Evolutionary conservation across 2,113 vertebrate genomes (phyloP).

Genomic region (Pseudonaja textilis): DNA sequence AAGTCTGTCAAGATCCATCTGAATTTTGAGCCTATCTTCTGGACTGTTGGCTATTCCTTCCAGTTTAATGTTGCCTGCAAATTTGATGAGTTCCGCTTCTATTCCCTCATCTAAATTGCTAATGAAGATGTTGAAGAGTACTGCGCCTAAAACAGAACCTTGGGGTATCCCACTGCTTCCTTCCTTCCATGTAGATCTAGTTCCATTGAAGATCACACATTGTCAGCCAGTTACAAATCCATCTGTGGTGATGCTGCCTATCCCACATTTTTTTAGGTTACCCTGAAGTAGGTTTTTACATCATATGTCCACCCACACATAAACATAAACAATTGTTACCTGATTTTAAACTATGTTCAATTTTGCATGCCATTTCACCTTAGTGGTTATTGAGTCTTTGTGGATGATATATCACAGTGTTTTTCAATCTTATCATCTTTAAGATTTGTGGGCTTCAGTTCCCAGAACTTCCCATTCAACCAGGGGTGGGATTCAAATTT

Average conservation of each 20-base stretch:
- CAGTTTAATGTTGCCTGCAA: not conserved
- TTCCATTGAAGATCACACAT: not conserved
- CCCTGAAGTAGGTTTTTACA: not conserved
- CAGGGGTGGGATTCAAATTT: no score
- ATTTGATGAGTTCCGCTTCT: no score
- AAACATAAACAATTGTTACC: not conserved
- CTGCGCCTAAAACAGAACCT: not conserved
- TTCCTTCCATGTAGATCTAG: not conserved
- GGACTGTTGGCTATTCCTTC: not conserved
- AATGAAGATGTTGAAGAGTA: not conserved
- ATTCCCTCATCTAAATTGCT: not conserved
- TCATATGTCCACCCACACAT: not conserved
- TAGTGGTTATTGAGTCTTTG: rapidly evolving
- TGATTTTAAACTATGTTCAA: not conserved
- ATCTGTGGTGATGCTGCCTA: not conserved
- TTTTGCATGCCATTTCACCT: constrained; percentile 24
- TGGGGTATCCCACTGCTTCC: not conserved
- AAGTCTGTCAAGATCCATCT: not conserved
- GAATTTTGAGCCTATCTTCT: not conserved
- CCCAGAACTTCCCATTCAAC: not conserved
- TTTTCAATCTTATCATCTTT: not conserved
- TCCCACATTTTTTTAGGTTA: not conserved
- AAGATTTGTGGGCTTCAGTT: not conserved
- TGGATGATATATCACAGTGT: not conserved
- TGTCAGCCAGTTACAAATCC: not conserved